Conservation (phyloP, 2,113 vertebrate genomes). For the Micronisus gabar region DNA sequence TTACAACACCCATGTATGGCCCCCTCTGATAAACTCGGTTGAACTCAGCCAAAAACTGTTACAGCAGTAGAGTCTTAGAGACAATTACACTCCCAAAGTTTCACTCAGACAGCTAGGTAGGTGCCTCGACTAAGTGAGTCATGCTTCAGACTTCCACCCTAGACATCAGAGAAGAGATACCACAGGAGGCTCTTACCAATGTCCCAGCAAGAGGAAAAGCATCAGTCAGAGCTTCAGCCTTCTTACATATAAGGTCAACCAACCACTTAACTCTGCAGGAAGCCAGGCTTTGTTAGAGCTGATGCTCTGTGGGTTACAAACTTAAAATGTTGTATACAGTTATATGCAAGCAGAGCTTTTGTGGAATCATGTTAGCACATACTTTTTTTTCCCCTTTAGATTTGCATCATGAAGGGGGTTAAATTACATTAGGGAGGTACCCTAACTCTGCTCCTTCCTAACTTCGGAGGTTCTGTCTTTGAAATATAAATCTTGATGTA, state of each 20-base stretch:
- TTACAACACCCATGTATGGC: slow-evolving; percentile 32
- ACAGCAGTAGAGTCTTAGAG: background rate
- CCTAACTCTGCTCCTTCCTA: slow-evolving; percentile 18
- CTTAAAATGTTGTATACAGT: slow-evolving; percentile 28
- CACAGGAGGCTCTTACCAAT: slow-evolving; percentile 38
- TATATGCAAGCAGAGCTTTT: slow-evolving; percentile 34
- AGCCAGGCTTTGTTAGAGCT: slow-evolving; percentile 45
- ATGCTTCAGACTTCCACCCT: slow-evolving; percentile 39
- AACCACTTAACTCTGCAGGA: slow-evolving; percentile 56
- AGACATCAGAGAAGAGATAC: slow-evolving; percentile 48
- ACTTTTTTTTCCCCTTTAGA: background rate
- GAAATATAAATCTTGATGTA: slow-evolving; percentile 42
- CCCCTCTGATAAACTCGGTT: slow-evolving; percentile 46
- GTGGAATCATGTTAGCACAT: background rate
- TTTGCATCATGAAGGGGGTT: background rate
- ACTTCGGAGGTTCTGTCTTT: slow-evolving; percentile 32
- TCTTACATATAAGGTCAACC: slow-evolving; percentile 49
- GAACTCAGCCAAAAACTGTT: slow-evolving; percentile 34
- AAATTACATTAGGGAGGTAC: background rate
- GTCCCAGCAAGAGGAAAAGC: slow-evolving; percentile 50
- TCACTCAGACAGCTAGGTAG: background rate
- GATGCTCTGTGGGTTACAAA: slow-evolving; percentile 35
- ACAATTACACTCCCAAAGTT: slow-evolving; percentile 16
- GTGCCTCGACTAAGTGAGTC: background rate
- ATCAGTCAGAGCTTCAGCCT: slow-evolving; percentile 35